Evolutionary conservation across 2,888 invertebrate genomes (phyloP).

Genomic region (Brenthis ino): DNA sequence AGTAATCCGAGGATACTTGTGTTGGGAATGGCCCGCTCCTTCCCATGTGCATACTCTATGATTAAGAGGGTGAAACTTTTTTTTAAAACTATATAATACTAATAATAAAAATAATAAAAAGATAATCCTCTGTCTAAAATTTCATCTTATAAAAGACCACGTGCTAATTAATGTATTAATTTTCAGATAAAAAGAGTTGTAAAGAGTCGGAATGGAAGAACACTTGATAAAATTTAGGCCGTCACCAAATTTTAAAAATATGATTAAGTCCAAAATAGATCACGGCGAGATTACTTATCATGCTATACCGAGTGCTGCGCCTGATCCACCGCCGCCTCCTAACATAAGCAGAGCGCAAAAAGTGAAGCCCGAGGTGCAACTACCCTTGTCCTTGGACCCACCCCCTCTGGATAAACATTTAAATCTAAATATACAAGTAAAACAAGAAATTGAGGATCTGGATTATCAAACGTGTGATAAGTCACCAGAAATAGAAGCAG

Average conservation of each 20-base stretch:
- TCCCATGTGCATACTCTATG: too few relatives aligned
- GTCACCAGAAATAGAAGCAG: slow-evolving; percentile 2
- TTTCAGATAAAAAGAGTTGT: slow-evolving; percentile 40
- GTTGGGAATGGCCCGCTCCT: too few relatives aligned
- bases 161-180: not conserved
- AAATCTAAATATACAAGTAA: slow-evolving; percentile 33
- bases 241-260: slow-evolving; percentile 63
- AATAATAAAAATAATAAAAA: too few relatives aligned
- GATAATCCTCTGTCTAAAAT: not conserved
- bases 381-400: slow-evolving; percentile 41
- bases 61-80: too few relatives aligned
- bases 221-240: slow-evolving; percentile 57
- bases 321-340: slow-evolving; percentile 21
- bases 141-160: not conserved
- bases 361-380: slow-evolving; percentile 37
- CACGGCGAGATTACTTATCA: slow-evolving; percentile 44
- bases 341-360: slow-evolving; percentile 16
- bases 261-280: slow-evolving; percentile 56
- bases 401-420: slow-evolving; percentile 40
- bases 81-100: too few relatives aligned
- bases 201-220: slow-evolving; percentile 50
- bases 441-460: slow-evolving; percentile 40
- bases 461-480: slow-evolving; percentile 29
- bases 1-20: too few relatives aligned
- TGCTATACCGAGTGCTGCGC: slow-evolving; percentile 20